A percentile compares a stretch with the other conserved stretches of the same genome.
phyloP scores from a whole-genome alignment of 2,113 vertebrate genomes.

The Patagioenas fasciata region DNA sequence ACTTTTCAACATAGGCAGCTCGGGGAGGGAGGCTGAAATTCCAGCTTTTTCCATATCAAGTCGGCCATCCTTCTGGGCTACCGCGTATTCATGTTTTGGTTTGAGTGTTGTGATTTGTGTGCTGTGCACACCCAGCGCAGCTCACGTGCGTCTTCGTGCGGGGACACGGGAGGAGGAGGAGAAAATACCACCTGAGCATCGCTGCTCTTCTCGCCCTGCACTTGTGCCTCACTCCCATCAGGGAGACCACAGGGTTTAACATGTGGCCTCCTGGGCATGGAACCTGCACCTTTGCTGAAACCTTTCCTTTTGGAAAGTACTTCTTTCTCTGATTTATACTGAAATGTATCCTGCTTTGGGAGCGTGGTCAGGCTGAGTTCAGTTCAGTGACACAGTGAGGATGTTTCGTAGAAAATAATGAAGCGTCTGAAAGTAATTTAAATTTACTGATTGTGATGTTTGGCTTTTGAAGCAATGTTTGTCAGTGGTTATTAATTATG shows the following conservation, averaged over 20 bases:
- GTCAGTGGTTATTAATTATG: background rate
- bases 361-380: accelerated
- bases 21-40: background rate
- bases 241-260: background rate
- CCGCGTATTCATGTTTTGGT: background rate
- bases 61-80: background rate
- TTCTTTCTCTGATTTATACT: background rate
- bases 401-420: background rate
- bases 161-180: accelerated
- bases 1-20: background rate
- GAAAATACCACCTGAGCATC: no score
- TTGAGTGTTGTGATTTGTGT: background rate
- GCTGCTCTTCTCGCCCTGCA: background rate
- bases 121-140: background rate
- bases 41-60: slow-evolving; percentile 15
- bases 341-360: accelerated
- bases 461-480: background rate
- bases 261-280: background rate
- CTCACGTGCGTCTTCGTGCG: no score
- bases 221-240: accelerated
- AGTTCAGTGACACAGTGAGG: background rate
- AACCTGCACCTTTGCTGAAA: background rate
- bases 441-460: background rate
- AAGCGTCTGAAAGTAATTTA: background rate
- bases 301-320: background rate